Base-by-base conservation (phyloP, 2,113 vertebrate genomes). In the Pristiophorus japonicus region DNA sequence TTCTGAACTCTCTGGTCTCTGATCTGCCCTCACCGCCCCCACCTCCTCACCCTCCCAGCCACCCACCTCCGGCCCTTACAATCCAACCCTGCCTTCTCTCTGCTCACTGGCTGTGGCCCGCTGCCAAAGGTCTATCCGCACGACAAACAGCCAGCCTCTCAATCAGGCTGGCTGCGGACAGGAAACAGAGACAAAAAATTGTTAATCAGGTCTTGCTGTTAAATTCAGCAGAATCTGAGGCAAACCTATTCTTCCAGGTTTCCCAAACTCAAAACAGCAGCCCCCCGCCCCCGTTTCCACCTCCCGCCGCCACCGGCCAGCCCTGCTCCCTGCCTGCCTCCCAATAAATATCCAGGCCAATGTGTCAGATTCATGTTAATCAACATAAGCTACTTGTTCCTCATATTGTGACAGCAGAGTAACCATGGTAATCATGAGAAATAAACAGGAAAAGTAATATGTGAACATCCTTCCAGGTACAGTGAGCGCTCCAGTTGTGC, bases 401-500 rank as follows among this genome's bases (percentile, higher is more conserved):
- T 34, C 70, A 30, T 73, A 16, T 55, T 88, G 24, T 59, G 27
- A 88, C 85, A 55, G 47, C n/a, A 12, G 24, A 4, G 85, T 88
- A 88, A 30, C 85, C 51, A 30, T 88, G 85, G 85, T 16, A 88
- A 88, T 55, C 22, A 88, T 88, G 85, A 88, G 85, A 59, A 88
- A 34, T 88, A 88, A 88, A 59, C 85, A 59, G 85, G 51, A 88
- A 88, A 88, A 88, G 22, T 34, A 87, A 59, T 55, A 59, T 59
- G 27, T 88, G 47, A 88, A 59, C 85, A 88, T 59, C 45, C 78
- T 47, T 34, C 85, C 85, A 88, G 85, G 51, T 88, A 51, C 22
- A 55, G 27, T 59, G 27, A 88, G 47, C 51, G 27, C 2, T 88
- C 85, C 85, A 55, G 47, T 47, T 55, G 34, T 27, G 51, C 47